Conservation (phyloP, 1,140 invertebrate genomes). For the Hyles vespertilio region DNA sequence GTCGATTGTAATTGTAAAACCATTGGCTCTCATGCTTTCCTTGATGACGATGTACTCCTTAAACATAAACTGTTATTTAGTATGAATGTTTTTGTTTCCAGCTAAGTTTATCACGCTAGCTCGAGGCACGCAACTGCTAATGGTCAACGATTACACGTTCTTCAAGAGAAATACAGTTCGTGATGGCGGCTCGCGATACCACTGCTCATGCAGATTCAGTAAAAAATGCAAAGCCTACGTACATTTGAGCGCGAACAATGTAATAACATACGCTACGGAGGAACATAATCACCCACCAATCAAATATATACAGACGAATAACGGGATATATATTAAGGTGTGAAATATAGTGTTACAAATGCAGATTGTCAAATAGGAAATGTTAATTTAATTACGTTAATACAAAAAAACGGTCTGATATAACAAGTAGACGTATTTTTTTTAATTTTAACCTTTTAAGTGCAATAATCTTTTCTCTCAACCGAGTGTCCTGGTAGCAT, state of each 20-base stretch:
- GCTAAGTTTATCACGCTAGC: slow-evolving; percentile 31
- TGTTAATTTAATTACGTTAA: too few relatives aligned
- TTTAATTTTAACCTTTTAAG: too few relatives aligned
- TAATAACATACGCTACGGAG: not conserved
- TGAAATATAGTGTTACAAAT: not conserved
- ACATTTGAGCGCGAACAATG: slow-evolving; percentile 11
- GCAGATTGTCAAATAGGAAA: too few relatives aligned
- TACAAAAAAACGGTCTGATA: too few relatives aligned
- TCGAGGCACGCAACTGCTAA: slow-evolving; percentile 27
- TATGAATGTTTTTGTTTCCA: not conserved
- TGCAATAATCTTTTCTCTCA: too few relatives aligned
- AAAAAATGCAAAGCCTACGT: slow-evolving; percentile 28
- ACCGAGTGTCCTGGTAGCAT: too few relatives aligned
- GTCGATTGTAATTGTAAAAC: too few relatives aligned
- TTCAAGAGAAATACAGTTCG: slow-evolving; percentile 14
- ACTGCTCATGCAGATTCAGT: slow-evolving; percentile 17
- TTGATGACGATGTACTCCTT: too few relatives aligned
- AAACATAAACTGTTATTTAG: too few relatives aligned
- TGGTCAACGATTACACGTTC: slow-evolving; percentile 22
- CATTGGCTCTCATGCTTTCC: too few relatives aligned
- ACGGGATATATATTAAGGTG: slow-evolving; percentile 3
- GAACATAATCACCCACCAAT: slow-evolving; percentile 7
- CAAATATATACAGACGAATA: slow-evolving; percentile 1
- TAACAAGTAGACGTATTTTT: too few relatives aligned
- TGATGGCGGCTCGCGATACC: slow-evolving; percentile 19